Conservation (phyloP, 2,113 vertebrate species). For the Marmota monax region DNA sequence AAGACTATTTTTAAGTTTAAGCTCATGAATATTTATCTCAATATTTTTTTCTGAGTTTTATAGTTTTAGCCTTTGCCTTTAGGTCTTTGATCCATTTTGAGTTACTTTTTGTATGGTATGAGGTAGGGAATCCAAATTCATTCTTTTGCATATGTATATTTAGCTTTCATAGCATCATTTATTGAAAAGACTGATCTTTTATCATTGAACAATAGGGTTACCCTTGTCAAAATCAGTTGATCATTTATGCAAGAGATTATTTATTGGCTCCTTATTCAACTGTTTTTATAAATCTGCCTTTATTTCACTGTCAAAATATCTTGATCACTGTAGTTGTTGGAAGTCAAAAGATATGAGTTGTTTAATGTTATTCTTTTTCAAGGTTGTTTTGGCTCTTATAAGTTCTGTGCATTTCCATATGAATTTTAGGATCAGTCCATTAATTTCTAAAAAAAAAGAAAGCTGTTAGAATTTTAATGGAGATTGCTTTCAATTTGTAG, state of each 20-base stretch:
- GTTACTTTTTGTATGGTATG: background rate
- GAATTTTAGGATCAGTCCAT: background rate
- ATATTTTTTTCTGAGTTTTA: conserved; percentile 4
- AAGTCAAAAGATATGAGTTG: background rate
- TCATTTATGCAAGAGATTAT: background rate
- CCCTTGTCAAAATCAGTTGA: conserved; percentile 16
- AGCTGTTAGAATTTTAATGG: conserved; percentile 28
- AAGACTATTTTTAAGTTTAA: conserved; percentile 26
- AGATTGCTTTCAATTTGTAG: conserved; percentile 27
- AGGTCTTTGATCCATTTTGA: background rate
- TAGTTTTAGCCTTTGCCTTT: background rate
- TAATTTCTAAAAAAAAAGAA: conserved; percentile 35
- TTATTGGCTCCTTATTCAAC: background rate
- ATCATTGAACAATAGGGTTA: background rate
- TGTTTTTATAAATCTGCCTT: background rate
- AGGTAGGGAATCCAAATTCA: background rate
- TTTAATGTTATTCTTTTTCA: background rate
- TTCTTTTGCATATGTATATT: background rate
- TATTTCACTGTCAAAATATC: background rate
- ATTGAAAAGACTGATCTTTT: conserved; percentile 10
- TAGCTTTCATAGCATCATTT: background rate
- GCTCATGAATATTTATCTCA: background rate
- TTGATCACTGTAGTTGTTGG: background rate
- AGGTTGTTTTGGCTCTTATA: conserved; percentile 19
- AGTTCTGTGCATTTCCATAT: background rate